These are phyloP conservation scores for Acanthosepion lycidas DNA, from an alignment of 2,888 invertebrate genomes.

Conservation along the genomic window DNA sequence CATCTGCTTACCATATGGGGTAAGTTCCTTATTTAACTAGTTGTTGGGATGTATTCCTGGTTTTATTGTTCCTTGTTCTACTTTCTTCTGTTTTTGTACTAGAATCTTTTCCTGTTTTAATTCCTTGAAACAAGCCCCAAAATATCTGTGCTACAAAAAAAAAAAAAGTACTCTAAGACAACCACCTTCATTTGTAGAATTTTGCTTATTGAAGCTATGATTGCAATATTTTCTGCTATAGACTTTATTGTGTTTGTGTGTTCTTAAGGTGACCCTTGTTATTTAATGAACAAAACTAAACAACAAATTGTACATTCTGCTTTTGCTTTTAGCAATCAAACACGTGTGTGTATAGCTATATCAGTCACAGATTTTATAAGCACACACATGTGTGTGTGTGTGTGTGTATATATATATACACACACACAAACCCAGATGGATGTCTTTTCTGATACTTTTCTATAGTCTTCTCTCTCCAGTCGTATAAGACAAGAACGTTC, in stretches of 20 bases:
- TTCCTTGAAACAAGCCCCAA: too few species aligned
- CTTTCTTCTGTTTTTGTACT: too few species aligned
- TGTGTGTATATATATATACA: not conserved
- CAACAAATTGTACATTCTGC: not conserved
- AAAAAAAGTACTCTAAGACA: too few species aligned
- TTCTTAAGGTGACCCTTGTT: not conserved
- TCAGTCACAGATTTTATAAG: too few species aligned
- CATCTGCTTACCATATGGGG: slow-evolving; percentile 33
- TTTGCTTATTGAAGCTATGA: too few species aligned
- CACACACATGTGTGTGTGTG: too few species aligned
- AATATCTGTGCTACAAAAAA: too few species aligned
- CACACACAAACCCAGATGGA: not conserved
- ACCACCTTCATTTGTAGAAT: too few species aligned
- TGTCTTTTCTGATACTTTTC: not conserved
- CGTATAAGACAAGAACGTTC: not conserved
- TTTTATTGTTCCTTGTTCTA: too few species aligned
- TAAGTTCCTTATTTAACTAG: not conserved
- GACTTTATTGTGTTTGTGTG: not conserved
- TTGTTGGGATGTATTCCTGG: not conserved
- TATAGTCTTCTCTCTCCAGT: not conserved
- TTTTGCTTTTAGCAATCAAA: not conserved
- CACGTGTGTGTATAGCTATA: not conserved
- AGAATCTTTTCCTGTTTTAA: too few species aligned
- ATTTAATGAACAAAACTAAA: not conserved
- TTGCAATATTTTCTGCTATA: not conserved